Evolutionary conservation across 2,113 vertebrate genomes (phyloP).

Genomic region (Trochalopteron elliotii): DNA sequence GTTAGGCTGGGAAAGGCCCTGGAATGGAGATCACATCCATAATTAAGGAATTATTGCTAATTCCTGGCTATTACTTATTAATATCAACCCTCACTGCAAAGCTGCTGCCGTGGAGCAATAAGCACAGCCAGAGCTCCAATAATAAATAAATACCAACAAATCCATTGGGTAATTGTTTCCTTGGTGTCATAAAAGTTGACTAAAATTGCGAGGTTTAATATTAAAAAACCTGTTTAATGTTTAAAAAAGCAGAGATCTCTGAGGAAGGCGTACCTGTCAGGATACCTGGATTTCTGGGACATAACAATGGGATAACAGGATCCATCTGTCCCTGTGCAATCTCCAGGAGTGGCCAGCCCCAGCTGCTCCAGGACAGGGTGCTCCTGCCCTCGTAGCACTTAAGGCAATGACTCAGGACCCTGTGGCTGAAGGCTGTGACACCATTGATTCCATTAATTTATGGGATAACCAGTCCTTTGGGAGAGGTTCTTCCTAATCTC

Average conservation of each 20-base stretch:
- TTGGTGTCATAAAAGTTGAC: neutral
- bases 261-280: neutral
- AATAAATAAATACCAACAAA: neutral
- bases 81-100: neutral
- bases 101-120: neutral
- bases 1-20: neutral
- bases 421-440: neutral
- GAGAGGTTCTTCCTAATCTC: conserved; percentile 19
- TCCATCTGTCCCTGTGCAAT: neutral
- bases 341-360: neutral
- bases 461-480: neutral
- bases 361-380: neutral
- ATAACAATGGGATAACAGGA: neutral
- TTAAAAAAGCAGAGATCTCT: neutral
- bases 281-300: neutral
- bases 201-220: fast-evolving
- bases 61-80: neutral
- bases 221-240: neutral
- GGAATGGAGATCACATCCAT: neutral
- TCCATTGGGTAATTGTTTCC: neutral
- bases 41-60: neutral
- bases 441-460: neutral
- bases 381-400: neutral
- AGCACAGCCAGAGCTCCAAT: neutral
- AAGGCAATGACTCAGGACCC: neutral